These are phyloP conservation scores for Formica exsecta DNA, from an alignment of 1,140 invertebrate genomes.

Conservation along the genomic window DNA sequence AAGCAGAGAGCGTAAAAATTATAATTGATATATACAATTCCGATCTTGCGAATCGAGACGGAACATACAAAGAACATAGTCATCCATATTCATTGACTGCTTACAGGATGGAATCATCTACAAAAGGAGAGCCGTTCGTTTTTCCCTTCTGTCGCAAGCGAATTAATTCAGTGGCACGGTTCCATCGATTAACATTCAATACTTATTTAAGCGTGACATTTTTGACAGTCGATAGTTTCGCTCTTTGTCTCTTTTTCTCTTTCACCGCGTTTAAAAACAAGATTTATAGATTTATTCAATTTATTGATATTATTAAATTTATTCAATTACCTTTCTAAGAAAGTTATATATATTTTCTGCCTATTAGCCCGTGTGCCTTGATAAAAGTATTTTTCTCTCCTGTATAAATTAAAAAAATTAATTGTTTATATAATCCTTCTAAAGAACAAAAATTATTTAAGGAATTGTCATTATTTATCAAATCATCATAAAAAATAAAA, in stretches of 20 bases:
- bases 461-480: neutral
- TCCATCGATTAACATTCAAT: constrained; percentile 63
- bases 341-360: neutral
- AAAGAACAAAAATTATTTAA: neutral
- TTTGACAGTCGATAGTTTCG: neutral
- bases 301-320: neutral
- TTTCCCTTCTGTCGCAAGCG: constrained; percentile 60
- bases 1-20: neutral
- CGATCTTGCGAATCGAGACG: constrained; percentile 64
- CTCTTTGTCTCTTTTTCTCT: neutral
- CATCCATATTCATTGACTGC: constrained; percentile 77
- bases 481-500: neutral
- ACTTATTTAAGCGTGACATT: constrained; percentile 23
- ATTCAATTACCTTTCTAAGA: neutral
- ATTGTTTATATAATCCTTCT: no score
- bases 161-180: constrained; percentile 77
- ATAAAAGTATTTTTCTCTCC: neutral
- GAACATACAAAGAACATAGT: constrained; percentile 53
- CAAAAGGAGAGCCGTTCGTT: constrained; percentile 61
- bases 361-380: neutral
- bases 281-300: constrained; percentile 7
- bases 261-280: neutral
- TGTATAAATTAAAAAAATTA: neutral
- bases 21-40: neutral
- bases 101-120: constrained; percentile 62